phyloP scores from a whole-genome alignment of 2,797 vertebrate genomes.

The Dendrocincla fuliginosa region DNA sequence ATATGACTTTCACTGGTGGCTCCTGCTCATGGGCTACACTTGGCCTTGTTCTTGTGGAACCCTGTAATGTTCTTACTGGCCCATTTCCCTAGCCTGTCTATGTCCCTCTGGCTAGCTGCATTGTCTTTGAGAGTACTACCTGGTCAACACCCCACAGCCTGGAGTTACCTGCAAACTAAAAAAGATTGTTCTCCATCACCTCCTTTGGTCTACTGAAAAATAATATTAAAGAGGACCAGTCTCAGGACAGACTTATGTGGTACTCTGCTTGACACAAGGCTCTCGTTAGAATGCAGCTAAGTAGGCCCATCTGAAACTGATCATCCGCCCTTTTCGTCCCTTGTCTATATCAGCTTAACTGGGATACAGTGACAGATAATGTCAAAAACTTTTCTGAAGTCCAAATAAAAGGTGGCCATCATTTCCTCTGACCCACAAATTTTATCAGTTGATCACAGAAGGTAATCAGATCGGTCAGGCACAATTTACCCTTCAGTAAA shows the following conservation, averaged over 20 bases:
- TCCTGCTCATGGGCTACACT: not conserved
- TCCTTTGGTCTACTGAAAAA: not conserved
- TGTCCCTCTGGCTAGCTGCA: not conserved
- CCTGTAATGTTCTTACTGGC: not conserved
- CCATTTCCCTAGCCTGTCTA: not conserved
- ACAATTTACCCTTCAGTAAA: not conserved
- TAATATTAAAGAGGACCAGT: not conserved
- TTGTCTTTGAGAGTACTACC: too few species aligned
- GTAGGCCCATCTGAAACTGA: not conserved
- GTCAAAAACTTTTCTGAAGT: not conserved
- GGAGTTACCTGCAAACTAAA: not conserved
- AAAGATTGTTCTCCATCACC: not conserved
- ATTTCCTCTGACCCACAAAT: not conserved
- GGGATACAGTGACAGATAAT: not conserved
- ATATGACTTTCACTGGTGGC: accelerated
- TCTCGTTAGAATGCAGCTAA: not conserved
- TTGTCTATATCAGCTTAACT: not conserved
- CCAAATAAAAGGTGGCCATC: not conserved
- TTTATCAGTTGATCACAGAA: not conserved
- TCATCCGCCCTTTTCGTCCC: not conserved
- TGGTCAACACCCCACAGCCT: not conserved
- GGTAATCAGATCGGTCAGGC: not conserved
- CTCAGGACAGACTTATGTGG: not conserved
- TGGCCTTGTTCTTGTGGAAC: not conserved
- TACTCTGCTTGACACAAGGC: not conserved